Base-by-base conservation (phyloP, 23 tunicate genomes). In the Trididemnum nubilum region DNA sequence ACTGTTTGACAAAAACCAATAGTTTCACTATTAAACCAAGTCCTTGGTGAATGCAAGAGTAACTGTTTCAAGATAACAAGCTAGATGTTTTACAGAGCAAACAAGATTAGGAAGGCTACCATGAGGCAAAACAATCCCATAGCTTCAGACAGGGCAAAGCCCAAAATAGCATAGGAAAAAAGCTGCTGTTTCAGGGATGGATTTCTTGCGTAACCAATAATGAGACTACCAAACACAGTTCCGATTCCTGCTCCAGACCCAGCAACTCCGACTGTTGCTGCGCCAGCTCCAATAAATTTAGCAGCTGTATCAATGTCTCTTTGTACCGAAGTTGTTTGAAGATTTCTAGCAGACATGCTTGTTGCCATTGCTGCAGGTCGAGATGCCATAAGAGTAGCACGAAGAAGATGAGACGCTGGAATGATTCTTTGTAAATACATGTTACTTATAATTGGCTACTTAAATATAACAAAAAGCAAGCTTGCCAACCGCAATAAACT, bases 191-290 rank as follows among this genome's bases (percentile, higher is more conserved):
- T 96, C 26, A 96, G 94, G 1, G 97, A 91, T 83, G 99, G 99
- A 65, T 96, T 96, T 67, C 99, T 88, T 33, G 99, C 99, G 76
- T 96, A 96, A 9, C 99, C 99, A 33, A 96, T 96, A 77, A 96
- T 91, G 73, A 96, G 92, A 85, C 97, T 91, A 34, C 99, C 99
- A 71, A 96, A 96, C 15, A 96, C 99, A 32, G 97, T 87, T 79
- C 99, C 99, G 71, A 96, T 96, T 28, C 99, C 99, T 30, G 99
- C 99, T 2, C 99, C 99, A 34, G 99, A 96, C 19, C 99, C 99
- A 31, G 99, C 99, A 27, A 84, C 97, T 57, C 99, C 99, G 33
- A 96, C 99, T 5, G 99, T 96, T 34, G 99, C 99, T 54, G 99
- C 99, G 0, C 99, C 99, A 59, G 99, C 99, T 23, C 99, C 99